These are phyloP conservation scores for Ylistrum balloti DNA, from an alignment of 1,140 invertebrate genomes.

Conservation along the genomic window DNA sequence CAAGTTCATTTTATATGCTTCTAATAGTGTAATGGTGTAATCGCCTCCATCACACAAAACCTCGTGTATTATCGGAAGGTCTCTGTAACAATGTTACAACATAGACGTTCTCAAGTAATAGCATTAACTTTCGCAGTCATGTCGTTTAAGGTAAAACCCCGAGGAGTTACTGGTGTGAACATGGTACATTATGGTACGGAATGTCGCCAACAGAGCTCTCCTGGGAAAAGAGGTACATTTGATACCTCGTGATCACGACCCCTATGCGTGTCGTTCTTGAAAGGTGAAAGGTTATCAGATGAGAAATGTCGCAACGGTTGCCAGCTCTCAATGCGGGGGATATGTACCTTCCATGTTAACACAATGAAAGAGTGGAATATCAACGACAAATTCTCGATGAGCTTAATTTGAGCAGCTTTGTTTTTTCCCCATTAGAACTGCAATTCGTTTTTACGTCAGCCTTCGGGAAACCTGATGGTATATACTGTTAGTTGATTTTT, in stretches of 20 bases:
- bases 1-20: background rate
- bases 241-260: background rate
- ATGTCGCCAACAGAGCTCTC: background rate
- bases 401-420: too few species aligned
- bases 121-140: background rate
- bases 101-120: background rate
- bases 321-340: background rate
- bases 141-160: background rate
- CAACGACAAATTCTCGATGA: too few species aligned
- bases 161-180: background rate
- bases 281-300: background rate
- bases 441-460: too few species aligned
- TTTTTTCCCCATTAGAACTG: too few species aligned
- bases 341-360: background rate
- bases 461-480: too few species aligned
- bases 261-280: background rate
- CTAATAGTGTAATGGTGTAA: background rate
- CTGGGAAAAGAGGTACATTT: constrained; percentile 15
- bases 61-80: background rate
- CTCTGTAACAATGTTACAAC: background rate
- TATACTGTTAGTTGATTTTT: too few species aligned
- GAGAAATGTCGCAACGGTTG: background rate
- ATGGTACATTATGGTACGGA: background rate
- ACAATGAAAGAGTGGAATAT: too few species aligned
- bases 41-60: background rate